Conservation (phyloP, 2,888 invertebrate genomes). For the Cantharis rufa region DNA sequence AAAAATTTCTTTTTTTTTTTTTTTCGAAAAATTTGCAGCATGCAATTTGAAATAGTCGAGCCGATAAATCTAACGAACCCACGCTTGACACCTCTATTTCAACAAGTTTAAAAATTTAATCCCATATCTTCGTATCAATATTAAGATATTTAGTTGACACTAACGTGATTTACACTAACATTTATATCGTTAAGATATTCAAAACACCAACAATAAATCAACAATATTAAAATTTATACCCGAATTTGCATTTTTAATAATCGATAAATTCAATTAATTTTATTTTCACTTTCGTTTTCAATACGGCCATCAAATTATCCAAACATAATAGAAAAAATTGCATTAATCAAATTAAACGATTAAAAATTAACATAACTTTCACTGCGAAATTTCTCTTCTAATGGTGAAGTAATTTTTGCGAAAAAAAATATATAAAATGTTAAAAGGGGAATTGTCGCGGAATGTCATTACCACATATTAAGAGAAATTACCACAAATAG, state of each 20-base stretch:
- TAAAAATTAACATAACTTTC: slow-evolving; percentile 1
- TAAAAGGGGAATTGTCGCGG: not conserved
- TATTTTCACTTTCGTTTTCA: slow-evolving; percentile 11
- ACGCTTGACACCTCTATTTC: not conserved
- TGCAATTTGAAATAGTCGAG: not conserved
- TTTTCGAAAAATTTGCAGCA: not conserved
- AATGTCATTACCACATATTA: slow-evolving; percentile 52
- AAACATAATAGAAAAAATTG: not conserved
- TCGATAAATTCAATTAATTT: slow-evolving; percentile 1
- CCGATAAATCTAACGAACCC: not conserved
- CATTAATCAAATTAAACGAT: slow-evolving; percentile 1
- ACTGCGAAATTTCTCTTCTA: not conserved
- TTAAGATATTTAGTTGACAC: slow-evolving; percentile 1
- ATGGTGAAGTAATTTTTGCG: not conserved
- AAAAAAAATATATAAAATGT: not conserved
- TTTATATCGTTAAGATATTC: not conserved
- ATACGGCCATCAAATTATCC: not conserved
- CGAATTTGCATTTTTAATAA: slow-evolving; percentile 10
- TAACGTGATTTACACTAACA: not conserved
- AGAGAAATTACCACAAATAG: slow-evolving; percentile 52
- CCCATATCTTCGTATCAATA: slow-evolving; percentile 1
- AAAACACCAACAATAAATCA: not conserved
- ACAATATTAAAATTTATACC: not conserved
- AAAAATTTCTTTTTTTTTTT: not conserved
- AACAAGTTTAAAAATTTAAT: slow-evolving; percentile 3